Evolutionary conservation across 2,113 vertebrate genomes (phyloP), one percentile per base, ranked within the genome.

Genomic region (Oophaga pumilio): DNA sequence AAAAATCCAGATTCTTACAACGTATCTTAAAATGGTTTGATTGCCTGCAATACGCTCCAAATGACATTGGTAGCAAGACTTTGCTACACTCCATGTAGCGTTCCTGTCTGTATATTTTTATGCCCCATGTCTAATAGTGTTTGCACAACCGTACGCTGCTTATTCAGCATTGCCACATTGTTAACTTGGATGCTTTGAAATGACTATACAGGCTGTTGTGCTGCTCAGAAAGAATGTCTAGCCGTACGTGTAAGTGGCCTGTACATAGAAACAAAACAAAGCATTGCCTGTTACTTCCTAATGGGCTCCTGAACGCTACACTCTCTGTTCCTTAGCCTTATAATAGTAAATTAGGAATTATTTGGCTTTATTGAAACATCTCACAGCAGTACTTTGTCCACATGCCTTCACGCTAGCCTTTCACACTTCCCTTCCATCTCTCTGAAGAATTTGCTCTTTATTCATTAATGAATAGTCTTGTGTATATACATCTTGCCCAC

Each of bases 391-490:
- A 57, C 62, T 69, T 79, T 79, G 60, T 78, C 59, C 11, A 49
- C 33, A 28, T 57, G 76, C 76, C 49, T 79, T 79, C 33, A 79
- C 69, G 85, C 50, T 26, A 43, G 24, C 76, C 49, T 79, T 56
- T 68, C 14, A 68, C 43, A 26, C 33, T 62, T 60, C 52, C 74
- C 22, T 79, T 86, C 33, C 76, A 86, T 77, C 60, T n/a, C 49
- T 56, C 5, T 14, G 50, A 86, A 80, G 76, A 57, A 69, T 81
- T 82, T 60, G 7, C 77, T 82, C 59, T 26, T 80, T 83, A 66
- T 88, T 62, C 43, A 88, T 83, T 82, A 50, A 88, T 83, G 86
- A 88, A 88, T 88, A 88, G 86, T 66, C 79, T 68, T 83, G 79
- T 88, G 86, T 83, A 52, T 73, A 12, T 76, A 28, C 17, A 64